Conservation (phyloP, 1,140 invertebrate species). For the Drosophila lacteicornis region DNA sequence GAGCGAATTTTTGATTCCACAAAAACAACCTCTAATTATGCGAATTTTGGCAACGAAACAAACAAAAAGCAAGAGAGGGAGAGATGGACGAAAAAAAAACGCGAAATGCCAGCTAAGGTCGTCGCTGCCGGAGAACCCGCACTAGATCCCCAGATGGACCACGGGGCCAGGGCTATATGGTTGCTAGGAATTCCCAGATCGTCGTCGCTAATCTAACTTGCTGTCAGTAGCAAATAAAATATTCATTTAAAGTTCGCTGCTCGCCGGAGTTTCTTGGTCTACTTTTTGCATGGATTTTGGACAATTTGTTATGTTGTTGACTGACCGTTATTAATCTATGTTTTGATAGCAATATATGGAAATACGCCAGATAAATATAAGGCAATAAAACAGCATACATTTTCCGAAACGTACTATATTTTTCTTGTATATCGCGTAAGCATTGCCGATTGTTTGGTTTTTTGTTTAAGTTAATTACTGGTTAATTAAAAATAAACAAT, state of each 20-base stretch:
- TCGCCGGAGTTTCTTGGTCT: slow-evolving; percentile 38
- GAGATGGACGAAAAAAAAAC: slow-evolving; percentile 25
- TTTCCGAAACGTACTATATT: too few species aligned
- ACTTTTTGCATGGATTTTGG: slow-evolving; percentile 28
- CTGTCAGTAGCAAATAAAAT: slow-evolving; percentile 35
- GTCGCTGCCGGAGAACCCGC: slow-evolving; percentile 57
- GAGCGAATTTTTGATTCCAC: slow-evolving; percentile 19
- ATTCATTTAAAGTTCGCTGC: slow-evolving; percentile 37
- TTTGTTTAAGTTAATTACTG: too few species aligned
- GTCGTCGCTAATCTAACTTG: slow-evolving; percentile 47
- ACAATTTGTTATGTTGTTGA: slow-evolving; percentile 31
- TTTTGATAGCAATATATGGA: neutral
- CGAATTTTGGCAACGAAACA: slow-evolving; percentile 57
- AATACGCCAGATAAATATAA: too few species aligned
- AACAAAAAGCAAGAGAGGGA: slow-evolving; percentile 27
- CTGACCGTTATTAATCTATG: slow-evolving; percentile 4
- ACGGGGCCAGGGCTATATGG: slow-evolving; percentile 39
- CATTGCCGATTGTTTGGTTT: neutral
- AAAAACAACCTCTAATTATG: slow-evolving; percentile 57
- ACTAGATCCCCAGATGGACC: slow-evolving; percentile 36
- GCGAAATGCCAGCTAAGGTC: slow-evolving; percentile 43
- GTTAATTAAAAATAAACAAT: neutral
- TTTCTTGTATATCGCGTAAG: too few species aligned
- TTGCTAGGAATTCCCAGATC: slow-evolving; percentile 65
- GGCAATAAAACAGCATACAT: too few species aligned